Evolutionary conservation across 2,888 invertebrate species (phyloP), one percentile per base, ranked within the genome.

Genomic region (Scaptomyza flava): DNA sequence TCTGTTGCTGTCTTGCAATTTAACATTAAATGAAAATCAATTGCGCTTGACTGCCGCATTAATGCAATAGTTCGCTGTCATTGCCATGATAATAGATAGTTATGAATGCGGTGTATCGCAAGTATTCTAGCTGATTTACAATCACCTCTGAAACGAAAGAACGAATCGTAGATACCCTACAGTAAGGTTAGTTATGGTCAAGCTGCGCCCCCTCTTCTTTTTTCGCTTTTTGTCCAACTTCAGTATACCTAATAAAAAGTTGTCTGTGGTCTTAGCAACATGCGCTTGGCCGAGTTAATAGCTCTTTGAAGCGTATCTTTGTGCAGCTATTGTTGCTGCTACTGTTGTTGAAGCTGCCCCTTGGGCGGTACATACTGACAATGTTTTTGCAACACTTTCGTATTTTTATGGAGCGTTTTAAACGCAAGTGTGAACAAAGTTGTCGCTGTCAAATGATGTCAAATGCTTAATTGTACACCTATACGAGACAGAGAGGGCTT

Each of bases 331-430:
- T 31, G 56, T 14, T 33, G 38, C 31, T 52, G 31, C 20, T 56
- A 38, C 63, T 63, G 36, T 34, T 42, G 38, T 17, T 14, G 12
- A 17, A 53, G 47, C 46, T 67, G 59, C 48, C 73, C 61, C 60
- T 68, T 72, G 60, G 50, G 50, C 57, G 38, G 57, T 50, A 52
- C 36, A 51, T 34, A 53, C 33, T 62, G 31, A 72, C 66, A 73
- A 64, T 64, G 74, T 74, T 77, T 48, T 57, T 42, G 68, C 45
- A 77, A 74, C 72, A 77, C 57, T 74, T 72, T 77, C 50, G 33
- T 43, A 59, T 52, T 74, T 74, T 74, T 77, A 74, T 72, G 68
- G 56, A 51, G 9, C 31, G 38, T 23, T 52, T 68, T 71, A 62
- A 75, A 61, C 34, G 61, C 56, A 48, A 62, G 42, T 71, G 62